Base-by-base conservation (phyloP, 2,797 vertebrate genomes). In the Ambastaia sidthimunki region DNA sequence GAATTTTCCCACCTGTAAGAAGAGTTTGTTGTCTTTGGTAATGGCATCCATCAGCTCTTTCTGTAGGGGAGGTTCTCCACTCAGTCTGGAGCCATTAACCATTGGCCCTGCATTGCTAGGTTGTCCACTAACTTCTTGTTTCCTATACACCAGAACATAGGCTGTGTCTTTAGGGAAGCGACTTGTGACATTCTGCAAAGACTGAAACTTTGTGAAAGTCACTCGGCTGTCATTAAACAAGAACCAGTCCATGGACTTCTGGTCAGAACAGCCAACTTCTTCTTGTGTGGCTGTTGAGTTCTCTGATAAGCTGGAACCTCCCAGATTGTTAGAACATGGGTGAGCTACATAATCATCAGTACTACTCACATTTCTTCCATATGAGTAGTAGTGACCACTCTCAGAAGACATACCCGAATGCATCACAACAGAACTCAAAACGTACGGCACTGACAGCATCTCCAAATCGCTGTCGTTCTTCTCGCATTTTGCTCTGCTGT, bases 121-220 rank as follows among this genome's bases (percentile, higher is more conserved):
- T 88, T 83, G 76, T 34, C 78, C 92, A 7, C 86, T 90, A 6
- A 82, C 25, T 57, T 92, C 95, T 85, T 98, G 96, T 78, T 95
- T 98, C 88, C 96, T 96, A 94, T 99, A 99, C 86, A 99, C 94
- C 65, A 99, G 92, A 85, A 99, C 97, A 83, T 99, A 99, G 37
- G 97, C 98, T 1, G 98, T 99, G 92, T 99, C 98, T 92, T 99
- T 99, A 81, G 98, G 98, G 93, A 99, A 99, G 75, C 96, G 95
- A 88, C 94, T 96, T 2, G 98, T 99, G 82, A 99, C 95, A 92
- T 98, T 98, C 90, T 98, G 97, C 88, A 98, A 96, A n/a, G 97
- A 98, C 63, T 97, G 95, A 91, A 99, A 97, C 74, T 96, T 97
- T 74, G 98, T 96, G 92, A 97, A 99, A 0, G 97, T 97, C 91